Conservation (phyloP, 2,797 vertebrate species). For the Channa striata region DNA sequence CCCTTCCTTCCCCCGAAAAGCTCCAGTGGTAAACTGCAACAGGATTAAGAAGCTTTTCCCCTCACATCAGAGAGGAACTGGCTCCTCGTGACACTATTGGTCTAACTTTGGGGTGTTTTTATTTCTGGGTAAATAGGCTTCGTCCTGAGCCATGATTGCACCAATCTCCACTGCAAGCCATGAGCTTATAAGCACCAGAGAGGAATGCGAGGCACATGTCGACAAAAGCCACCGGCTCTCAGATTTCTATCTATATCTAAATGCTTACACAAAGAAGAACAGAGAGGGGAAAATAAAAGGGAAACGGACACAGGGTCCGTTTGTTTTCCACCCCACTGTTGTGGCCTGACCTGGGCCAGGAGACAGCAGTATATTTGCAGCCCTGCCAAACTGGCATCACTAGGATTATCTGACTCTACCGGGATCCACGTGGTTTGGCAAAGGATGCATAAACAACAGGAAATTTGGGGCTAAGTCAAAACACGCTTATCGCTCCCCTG, state of each 20-base stretch:
- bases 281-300: slow-evolving; percentile 35
- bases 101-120: slow-evolving; percentile 18
- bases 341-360: slow-evolving; percentile 66
- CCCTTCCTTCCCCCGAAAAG: slow-evolving; percentile 9
- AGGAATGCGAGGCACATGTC: slow-evolving; percentile 37
- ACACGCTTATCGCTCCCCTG: slow-evolving; percentile 72
- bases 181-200: slow-evolving; percentile 28
- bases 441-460: slow-evolving; percentile 73
- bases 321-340: slow-evolving; percentile 51
- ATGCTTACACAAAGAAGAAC: slow-evolving; percentile 25
- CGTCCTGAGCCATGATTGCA: slow-evolving; percentile 27
- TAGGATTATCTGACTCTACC: slow-evolving; percentile 72
- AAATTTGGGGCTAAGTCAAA: slow-evolving; percentile 79
- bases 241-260: slow-evolving; percentile 55
- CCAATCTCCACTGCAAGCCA: slow-evolving; percentile 35
- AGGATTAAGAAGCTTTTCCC: slow-evolving; percentile 61
- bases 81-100: slow-evolving; percentile 17
- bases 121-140: slow-evolving; percentile 43
- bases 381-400: slow-evolving; percentile 69
- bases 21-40: slow-evolving; percentile 40
- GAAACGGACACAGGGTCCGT: slow-evolving; percentile 53
- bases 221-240: slow-evolving; percentile 51
- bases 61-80: slow-evolving; percentile 31
- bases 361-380: slow-evolving; percentile 48
- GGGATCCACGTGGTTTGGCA: slow-evolving; percentile 75